Evolutionary conservation across 2,113 vertebrate genomes (phyloP).

Genomic region (Fulmarus glacialis): DNA sequence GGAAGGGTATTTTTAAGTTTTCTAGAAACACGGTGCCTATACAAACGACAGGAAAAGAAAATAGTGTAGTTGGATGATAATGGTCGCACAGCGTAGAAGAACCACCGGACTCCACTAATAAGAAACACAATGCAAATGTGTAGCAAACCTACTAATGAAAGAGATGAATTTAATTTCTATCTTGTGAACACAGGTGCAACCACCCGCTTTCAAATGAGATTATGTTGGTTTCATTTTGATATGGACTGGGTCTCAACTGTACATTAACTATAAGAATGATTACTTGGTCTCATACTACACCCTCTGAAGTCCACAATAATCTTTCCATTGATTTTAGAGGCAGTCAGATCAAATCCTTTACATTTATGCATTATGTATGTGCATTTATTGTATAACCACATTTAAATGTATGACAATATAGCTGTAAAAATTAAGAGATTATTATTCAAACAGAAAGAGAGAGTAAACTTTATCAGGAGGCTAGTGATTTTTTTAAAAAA

Average conservation of each 20-base stretch:
- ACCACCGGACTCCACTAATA: not conserved
- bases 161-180: not conserved
- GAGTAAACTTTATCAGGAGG: not conserved
- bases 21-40: not conserved
- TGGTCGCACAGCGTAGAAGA: not conserved
- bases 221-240: not conserved
- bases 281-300: not conserved
- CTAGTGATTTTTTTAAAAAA: not conserved
- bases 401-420: not conserved
- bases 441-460: not conserved
- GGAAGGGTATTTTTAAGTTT: not conserved
- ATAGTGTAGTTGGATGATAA: not conserved
- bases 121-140: not conserved
- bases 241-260: not conserved
- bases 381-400: not conserved
- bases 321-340: not conserved
- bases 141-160: not conserved
- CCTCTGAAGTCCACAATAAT: not conserved
- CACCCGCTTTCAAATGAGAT: not conserved
- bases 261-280: not conserved
- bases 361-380: not conserved
- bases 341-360: not conserved
- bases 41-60: not conserved
- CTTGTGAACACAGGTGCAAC: not conserved
- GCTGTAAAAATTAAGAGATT: not conserved